Percentiles rank a stretch among this genome's conserved stretches.
Evolutionary conservation across 2,888 invertebrate genomes (phyloP).

Genomic region (Oeneis ivallda): DNA sequence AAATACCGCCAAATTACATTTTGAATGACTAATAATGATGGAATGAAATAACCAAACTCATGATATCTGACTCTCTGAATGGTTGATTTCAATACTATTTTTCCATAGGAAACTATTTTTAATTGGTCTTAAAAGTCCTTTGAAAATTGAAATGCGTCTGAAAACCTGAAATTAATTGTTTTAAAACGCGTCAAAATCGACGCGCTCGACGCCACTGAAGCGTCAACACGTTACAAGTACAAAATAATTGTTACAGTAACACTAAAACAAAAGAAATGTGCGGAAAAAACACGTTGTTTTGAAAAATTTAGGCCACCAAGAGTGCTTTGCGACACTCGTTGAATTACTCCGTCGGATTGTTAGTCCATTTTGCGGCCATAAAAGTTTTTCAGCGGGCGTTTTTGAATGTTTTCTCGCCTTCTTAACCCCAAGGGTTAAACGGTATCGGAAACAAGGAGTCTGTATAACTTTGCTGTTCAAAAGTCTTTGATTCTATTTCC

Average conservation of each 20-base stretch:
- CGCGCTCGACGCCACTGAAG: constrained; percentile 12
- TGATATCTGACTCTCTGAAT: background rate
- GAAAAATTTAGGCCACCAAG: constrained; percentile 40
- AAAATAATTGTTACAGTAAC: constrained; percentile 35
- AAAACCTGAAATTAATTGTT: constrained; percentile 5
- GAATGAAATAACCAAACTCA: constrained; percentile 6
- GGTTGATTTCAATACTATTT: background rate
- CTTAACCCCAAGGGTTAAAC: constrained; percentile 29
- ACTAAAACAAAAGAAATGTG: constrained; percentile 37
- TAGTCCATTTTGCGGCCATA: constrained; percentile 41
- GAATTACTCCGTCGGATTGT: constrained; percentile 41
- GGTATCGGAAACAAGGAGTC: constrained; percentile 28
- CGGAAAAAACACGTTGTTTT: constrained; percentile 36
- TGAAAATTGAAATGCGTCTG: no score
- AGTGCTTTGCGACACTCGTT: constrained; percentile 43
- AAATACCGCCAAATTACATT: background rate
- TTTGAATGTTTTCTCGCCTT: constrained; percentile 39
- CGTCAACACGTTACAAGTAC: constrained; percentile 28
- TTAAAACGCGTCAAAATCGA: constrained; percentile 3
- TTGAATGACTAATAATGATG: constrained; percentile 7
- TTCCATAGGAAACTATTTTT: background rate
- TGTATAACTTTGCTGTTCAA: constrained; percentile 18
- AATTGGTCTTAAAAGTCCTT: background rate
- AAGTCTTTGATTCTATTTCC: constrained; percentile 8
- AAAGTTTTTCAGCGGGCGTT: constrained; percentile 42